Percentiles rank a stretch among this genome's conserved stretches.
Conservation (phyloP, 2,113 vertebrate genomes). For the Todiramphus chloris region DNA sequence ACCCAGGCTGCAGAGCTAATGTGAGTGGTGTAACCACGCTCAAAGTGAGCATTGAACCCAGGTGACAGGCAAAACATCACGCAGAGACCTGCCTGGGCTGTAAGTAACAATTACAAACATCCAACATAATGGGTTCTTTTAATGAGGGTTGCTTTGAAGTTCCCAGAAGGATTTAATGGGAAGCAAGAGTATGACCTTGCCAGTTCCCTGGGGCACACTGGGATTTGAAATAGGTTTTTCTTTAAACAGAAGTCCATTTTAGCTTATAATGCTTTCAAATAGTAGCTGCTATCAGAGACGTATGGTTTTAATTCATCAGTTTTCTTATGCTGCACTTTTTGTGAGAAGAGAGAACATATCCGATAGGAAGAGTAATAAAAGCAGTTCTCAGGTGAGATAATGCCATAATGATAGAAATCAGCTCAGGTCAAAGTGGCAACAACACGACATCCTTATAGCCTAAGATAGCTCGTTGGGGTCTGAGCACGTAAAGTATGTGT, state of each 20-base stretch:
- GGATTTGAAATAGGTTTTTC: neutral
- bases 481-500: neutral
- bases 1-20: neutral
- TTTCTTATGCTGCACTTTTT: neutral
- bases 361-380: neutral
- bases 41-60: neutral
- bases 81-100: neutral
- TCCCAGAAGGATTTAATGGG: slow-evolving; percentile 13
- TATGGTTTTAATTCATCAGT: neutral
- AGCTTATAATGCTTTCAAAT: neutral
- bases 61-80: neutral
- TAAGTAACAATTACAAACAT: neutral
- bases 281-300: neutral
- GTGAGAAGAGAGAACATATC: neutral
- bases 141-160: neutral
- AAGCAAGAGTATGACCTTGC: neutral
- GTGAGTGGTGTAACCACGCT: neutral
- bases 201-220: neutral
- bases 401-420: neutral
- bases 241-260: neutral
- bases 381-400: neutral
- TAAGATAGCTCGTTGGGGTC: neutral
- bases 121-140: neutral
- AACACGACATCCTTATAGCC: neutral
- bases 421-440: neutral